A percentile compares a stretch with the other conserved stretches of the same genome.
Evolutionary conservation across 2,888 invertebrate species (phyloP).

Genomic region (Actias luna): DNA sequence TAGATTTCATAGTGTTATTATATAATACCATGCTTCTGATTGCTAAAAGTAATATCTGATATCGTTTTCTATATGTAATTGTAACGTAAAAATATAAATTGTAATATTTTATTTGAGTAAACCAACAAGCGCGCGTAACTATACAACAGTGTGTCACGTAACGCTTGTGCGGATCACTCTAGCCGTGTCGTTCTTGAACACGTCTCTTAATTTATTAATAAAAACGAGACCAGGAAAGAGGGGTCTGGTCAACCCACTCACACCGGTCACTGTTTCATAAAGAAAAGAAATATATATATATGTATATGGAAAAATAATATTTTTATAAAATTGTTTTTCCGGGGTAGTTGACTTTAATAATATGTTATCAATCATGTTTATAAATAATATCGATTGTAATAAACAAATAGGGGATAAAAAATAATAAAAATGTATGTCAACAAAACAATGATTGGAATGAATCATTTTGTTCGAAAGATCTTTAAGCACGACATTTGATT

Average conservation of each 20-base stretch:
- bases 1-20: too few species aligned
- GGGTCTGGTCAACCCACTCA: constrained; percentile 23
- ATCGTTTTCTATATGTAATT: too few species aligned
- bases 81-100: neutral
- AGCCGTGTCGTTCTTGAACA: constrained; percentile 41
- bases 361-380: neutral
- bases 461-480: too few species aligned
- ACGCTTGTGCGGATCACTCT: constrained; percentile 21
- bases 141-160: constrained; percentile 40
- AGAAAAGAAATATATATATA: neutral
- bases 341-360: neutral
- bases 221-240: constrained; percentile 60
- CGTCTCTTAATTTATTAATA: constrained; percentile 74
- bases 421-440: neutral
- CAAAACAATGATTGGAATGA: neutral
- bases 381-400: neutral
- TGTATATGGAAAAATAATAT: too few species aligned
- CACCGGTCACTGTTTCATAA: neutral
- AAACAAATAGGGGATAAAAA: neutral
- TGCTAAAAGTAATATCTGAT: too few species aligned
- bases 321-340: neutral
- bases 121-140: neutral
- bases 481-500: too few species aligned
- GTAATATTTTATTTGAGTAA: neutral
- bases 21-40: too few species aligned